phyloP scores from a whole-genome alignment of 2,797 vertebrate species.

The Cirrhinus mrigala region DNA sequence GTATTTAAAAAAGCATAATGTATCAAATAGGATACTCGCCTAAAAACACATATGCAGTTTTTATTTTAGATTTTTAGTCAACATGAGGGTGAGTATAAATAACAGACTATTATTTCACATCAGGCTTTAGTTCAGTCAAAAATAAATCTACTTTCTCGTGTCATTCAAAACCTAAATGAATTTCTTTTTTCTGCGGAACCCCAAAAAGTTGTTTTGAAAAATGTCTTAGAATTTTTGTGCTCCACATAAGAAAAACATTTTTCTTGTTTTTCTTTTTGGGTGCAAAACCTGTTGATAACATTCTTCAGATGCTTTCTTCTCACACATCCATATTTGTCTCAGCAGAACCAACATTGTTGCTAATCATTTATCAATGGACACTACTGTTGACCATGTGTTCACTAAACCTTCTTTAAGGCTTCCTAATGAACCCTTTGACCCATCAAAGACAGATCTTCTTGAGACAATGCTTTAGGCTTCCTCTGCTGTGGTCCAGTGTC shows the following conservation, averaged over 20 bases:
- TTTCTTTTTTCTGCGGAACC: background rate
- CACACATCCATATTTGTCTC: background rate
- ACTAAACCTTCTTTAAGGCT: background rate
- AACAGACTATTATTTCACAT: too few species aligned
- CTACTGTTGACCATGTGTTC: constrained; percentile 7
- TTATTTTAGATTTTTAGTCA: too few species aligned
- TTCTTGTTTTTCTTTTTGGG: background rate
- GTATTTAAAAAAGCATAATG: background rate
- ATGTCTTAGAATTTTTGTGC: background rate
- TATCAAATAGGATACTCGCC: background rate
- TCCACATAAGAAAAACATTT: background rate
- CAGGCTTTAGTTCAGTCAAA: too few species aligned
- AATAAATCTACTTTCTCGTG: too few species aligned
- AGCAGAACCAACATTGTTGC: background rate
- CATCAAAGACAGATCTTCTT: constrained; percentile 14
- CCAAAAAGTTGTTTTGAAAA: background rate
- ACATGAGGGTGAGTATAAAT: too few species aligned
- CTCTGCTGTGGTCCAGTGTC: constrained; percentile 4
- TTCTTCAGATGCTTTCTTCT: constrained; percentile 5
- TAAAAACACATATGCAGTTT: background rate
- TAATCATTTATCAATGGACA: constrained; percentile 10
- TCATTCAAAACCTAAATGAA: background rate
- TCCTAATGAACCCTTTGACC: constrained; percentile 5
- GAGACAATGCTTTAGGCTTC: constrained; percentile 4
- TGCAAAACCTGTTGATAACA: background rate